Base-by-base conservation (phyloP, 2,797 vertebrate species). In the Acanthurus lineatus region DNA sequence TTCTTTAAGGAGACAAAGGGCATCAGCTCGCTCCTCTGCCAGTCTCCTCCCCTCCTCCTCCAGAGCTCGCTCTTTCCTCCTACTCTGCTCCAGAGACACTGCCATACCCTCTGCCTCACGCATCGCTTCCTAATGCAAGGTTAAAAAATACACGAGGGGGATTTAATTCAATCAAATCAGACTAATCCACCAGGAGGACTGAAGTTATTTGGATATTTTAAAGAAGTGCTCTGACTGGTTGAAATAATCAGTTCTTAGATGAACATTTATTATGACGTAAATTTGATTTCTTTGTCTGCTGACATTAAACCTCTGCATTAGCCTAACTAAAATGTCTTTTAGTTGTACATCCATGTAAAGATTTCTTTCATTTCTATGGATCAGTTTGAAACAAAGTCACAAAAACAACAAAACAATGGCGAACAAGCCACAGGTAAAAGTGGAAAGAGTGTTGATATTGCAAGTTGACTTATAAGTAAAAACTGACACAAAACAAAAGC, bases 1-100 rank as follows among this genome's bases (percentile, higher is more conserved):
- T 75, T 96, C 95, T 84, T 92, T 95, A 70, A 96, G 86, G 19
- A 92, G 93, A 76, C 60, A 85, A 72, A 94, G 87, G 76, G 94
- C 89, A 72, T 95, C 90, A 12, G 86, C 90, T 70, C 79, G 89
- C 72, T 96, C 94, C 65, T 95, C 91, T 20, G 81, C 74, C 78
- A 95, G 89, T 57, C 85, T 94, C 86, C 85, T 95, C 83, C 93
- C 90, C 76, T 95, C 93, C 82, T 94, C 93, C 77, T 96, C 94
- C 64, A 96, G 86, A 54, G 57, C 80, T 71, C 68, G 76, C 68
- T 93, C 94, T 73, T 80, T 94, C 88, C 94, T 95, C 70, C 86
- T 90, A 85, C 94, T 94, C 90, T 95, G 95, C 76, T 94, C 95
- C 84, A 96, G 84, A 80, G 81, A 91, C 38, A 92, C 82, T 0